Base-by-base conservation (phyloP, 2,888 invertebrate species). In the Folsomia manolachei region DNA sequence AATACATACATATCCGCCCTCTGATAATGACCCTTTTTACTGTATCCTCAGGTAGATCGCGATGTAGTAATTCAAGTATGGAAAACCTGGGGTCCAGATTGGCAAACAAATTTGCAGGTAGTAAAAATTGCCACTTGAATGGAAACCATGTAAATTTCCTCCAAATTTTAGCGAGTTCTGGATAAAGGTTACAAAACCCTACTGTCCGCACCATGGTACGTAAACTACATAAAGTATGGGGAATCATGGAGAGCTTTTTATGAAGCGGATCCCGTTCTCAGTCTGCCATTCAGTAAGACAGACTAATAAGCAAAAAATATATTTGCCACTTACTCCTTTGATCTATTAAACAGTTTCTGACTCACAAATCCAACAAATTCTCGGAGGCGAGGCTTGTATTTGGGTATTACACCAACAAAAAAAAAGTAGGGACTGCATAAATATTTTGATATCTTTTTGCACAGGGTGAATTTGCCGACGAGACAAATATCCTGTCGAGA, bases 311-410 rank as follows among this genome's bases (percentile, higher is more conserved):
- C n/a, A n/a, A n/a, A n/a, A n/a, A n/a, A n/a, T n/a, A n/a, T n/a
- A n/a, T n/a, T n/a, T n/a, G n/a, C n/a, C n/a, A n/a, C n/a, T n/a
- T n/a, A n/a, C n/a, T n/a, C n/a, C n/a, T n/a, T n/a, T n/a, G n/a
- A n/a, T n/a, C n/a, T n/a, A n/a, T n/a, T n/a, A n/a, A 11, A 21
- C 51, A 76, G 74, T 76, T 0, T 81, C 82, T 1, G 82, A 82
- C 0, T 82, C 80, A 2, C 70, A 78, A 11, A 88, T 90, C 80
- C 81, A 86, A 1, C 84, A 90, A 69, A 89, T 96, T 26, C 83
- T 94, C 14, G 96, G 97, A 0, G 96, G 96, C 0, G 95, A 95
- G 83, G 93, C 94, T 0, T 94, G 94, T 81, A 91, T 97, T 90
- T 96, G 95, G 96, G 60, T 65, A 23, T n/a, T n/a, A n/a, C n/a